Conservation (phyloP, 1,140 invertebrate species). For the Orius laevigatus region DNA sequence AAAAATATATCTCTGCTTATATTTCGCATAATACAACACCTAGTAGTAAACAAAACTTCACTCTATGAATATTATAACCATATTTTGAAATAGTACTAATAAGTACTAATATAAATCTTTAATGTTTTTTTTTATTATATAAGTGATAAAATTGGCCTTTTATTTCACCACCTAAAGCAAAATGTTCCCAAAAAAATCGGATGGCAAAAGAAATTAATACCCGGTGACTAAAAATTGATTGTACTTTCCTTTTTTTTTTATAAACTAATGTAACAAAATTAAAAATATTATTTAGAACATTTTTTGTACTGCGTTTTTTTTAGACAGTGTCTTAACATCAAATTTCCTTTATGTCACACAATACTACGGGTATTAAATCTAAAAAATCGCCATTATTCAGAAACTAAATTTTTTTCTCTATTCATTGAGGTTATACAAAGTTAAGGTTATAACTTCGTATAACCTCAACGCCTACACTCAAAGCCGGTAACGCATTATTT, state of each 20-base stretch:
- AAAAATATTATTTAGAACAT: constrained; percentile 10
- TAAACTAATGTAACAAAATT: constrained; percentile 10
- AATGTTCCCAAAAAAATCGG: no score
- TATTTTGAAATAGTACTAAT: constrained; percentile 3
- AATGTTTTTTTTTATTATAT: constrained; percentile 1
- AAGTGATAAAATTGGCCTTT: neutral
- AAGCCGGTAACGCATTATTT: constrained; percentile 6
- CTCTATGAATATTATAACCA: constrained; percentile 11
- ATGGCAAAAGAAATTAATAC: constrained; percentile 9
- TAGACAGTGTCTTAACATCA: constrained; percentile 12
- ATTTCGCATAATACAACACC: constrained; percentile 16
- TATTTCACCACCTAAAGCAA: no score
- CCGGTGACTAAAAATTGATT: constrained; percentile 5
- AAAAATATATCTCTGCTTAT: constrained; percentile 17
- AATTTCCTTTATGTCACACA: constrained; percentile 3
- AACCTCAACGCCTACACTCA: constrained; percentile 9
- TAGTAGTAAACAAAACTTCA: constrained; percentile 14
- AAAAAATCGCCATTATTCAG: constrained; percentile 9
- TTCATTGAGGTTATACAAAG: no score
- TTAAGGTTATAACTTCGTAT: no score
- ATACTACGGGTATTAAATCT: constrained; percentile 14
- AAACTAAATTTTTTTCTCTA: constrained; percentile 10
- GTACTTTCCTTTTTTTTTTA: constrained; percentile 6
- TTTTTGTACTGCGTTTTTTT: constrained; percentile 11
- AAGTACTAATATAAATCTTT: constrained; percentile 10